Base-by-base conservation (phyloP, 2,888 invertebrate species). In the Acleris laterana region DNA sequence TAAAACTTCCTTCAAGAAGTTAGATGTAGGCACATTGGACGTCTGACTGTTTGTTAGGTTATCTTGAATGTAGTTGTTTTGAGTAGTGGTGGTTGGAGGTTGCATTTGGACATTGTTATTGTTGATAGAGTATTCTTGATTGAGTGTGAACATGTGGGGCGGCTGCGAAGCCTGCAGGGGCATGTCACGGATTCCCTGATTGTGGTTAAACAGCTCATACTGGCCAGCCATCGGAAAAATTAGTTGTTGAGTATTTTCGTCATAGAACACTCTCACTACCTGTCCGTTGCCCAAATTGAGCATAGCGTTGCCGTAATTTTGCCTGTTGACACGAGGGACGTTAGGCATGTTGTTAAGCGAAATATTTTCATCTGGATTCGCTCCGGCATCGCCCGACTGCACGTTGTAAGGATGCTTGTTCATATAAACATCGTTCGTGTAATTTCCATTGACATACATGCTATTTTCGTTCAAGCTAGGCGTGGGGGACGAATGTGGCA, bases 1-100 rank as follows among this genome's bases (percentile, higher is more conserved):
- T 61, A 96, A 93, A 51, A 96, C 90, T 84, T 96, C 96, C 75
- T 96, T 96, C 66, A 96, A 93, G 69, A 96, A 90, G 73, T 95
- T 92, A 19, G 93, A 94, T 53, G 90, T 88, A 57, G 86, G 87
- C 32, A 77, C 77, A 70, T 79, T 84, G 20, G 83, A 69, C 5
- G 62, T 50, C 56, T 84, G 82, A 49, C 46, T 20, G 44, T 76
- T 78, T 67, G 78, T 85, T 1, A 79, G 70, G 72, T 79, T 86
- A 62, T 90, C 88, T 64, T 80, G 82, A 57, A 71, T 74, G 65
- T 80, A 88, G 53, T 74, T 73, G 58, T 73, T 79, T 62, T 77
- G 81, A 55, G 81, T 84, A 49, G 78, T 77, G 7, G 81, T 75
- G 46, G 80, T 73, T 51, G 83, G 68, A 46, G 80, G 70, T 66